Conservation (phyloP, 2,797 vertebrate species). For the Erithacus rubecula region DNA sequence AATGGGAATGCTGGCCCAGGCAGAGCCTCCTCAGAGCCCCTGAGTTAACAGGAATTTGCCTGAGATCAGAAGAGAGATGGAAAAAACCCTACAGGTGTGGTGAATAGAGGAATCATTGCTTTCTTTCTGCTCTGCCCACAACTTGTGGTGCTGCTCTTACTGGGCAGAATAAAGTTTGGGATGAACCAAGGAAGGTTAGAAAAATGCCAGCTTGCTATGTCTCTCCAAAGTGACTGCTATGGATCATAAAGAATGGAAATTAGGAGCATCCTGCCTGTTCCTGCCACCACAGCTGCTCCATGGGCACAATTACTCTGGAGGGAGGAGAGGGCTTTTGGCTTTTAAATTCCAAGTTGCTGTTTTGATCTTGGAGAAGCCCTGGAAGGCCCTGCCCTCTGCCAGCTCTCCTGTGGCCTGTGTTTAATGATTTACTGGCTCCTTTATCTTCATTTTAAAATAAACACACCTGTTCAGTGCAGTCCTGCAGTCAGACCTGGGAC, state of each 20-base stretch:
- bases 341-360: background rate
- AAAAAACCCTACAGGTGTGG: background rate
- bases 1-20: background rate
- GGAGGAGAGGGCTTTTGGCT: background rate
- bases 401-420: background rate
- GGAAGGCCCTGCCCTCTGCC: background rate
- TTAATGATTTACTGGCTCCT: background rate
- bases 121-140: background rate
- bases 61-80: background rate
- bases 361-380: background rate
- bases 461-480: background rate
- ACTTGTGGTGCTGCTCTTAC: background rate
- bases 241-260: background rate
- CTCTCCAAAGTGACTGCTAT: background rate
- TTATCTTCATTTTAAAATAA: background rate
- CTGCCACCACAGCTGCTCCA: background rate
- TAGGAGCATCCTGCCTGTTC: background rate
- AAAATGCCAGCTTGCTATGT: background rate
- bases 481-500: background rate
- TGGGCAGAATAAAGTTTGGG: background rate
- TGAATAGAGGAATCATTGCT: background rate
- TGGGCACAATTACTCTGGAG: accelerated
- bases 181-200: background rate
- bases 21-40: background rate
- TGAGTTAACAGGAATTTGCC: background rate